Conservation (phyloP, 2,888 invertebrate species). For the Ophion slaviceki region DNA sequence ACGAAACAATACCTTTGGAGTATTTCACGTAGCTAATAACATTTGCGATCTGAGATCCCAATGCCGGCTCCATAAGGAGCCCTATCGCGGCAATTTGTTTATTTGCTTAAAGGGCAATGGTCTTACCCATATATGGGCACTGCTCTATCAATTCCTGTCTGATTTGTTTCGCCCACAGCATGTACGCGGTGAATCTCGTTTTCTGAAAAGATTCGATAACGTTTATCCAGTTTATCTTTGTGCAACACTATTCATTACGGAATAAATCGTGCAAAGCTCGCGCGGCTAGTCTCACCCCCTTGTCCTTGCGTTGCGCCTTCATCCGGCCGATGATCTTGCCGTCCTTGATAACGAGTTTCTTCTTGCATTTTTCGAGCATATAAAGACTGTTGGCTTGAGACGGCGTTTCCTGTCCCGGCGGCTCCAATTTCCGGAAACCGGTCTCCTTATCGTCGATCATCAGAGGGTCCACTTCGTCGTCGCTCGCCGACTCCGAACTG, state of each 20-base stretch:
- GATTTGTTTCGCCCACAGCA: conserved; percentile 95
- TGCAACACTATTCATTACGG: background rate
- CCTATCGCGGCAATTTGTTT: background rate
- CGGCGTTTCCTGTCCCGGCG: conserved; percentile 82
- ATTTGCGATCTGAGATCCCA: background rate
- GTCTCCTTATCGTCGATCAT: conserved; percentile 83
- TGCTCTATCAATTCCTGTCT: conserved; percentile 89
- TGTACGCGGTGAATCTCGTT: conserved; percentile 93
- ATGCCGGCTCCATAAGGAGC: background rate
- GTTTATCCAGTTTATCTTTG: background rate
- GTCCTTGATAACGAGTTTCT: conserved; percentile 89
- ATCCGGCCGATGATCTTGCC: conserved; percentile 88
- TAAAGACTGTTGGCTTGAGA: conserved; percentile 87
- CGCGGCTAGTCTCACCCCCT: conserved; percentile 85
- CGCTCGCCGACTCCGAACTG: conserved; percentile 80
- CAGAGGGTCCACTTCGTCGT: conserved; percentile 81
- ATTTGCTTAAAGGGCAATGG: background rate
- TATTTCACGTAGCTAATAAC: background rate
- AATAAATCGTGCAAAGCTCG: background rate
- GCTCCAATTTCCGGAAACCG: conserved; percentile 85
- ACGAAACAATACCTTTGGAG: background rate
- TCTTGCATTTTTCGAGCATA: conserved; percentile 91
- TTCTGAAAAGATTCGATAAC: conserved; percentile 83
- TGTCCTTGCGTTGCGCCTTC: conserved; percentile 91
- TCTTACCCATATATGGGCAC: conserved; percentile 89